Evolutionary conservation across 1,140 invertebrate genomes (phyloP).

Genomic region (Neuroterus valhalla): DNA sequence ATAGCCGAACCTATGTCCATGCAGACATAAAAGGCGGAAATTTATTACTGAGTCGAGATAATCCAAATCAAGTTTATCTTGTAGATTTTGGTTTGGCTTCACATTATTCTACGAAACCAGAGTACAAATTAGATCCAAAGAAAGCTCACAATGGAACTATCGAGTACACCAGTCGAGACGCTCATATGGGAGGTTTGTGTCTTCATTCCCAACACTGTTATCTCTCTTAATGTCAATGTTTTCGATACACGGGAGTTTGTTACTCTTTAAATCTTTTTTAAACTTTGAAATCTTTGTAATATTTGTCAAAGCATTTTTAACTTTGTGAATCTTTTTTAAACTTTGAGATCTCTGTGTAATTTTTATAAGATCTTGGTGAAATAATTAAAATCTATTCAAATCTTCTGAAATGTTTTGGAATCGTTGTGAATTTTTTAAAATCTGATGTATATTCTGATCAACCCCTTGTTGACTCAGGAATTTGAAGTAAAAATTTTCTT

Average conservation of each 20-base stretch:
- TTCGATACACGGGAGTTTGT: no score
- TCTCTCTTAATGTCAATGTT: no score
- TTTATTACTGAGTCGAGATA: slow-evolving; percentile 85
- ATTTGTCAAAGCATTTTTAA: slow-evolving; percentile 4
- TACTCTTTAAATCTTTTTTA: no score
- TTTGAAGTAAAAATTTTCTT: slow-evolving; percentile 33
- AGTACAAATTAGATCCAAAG: slow-evolving; percentile 90
- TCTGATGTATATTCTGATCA: not conserved
- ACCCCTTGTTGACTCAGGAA: not conserved
- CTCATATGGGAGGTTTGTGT: slow-evolving; percentile 83
- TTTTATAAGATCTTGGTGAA: slow-evolving; percentile 11
- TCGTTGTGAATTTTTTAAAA: not conserved
- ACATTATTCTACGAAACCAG: slow-evolving; percentile 81
- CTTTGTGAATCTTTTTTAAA: slow-evolving; percentile 42
- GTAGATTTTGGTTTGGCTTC: slow-evolving; percentile 96
- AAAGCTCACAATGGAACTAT: slow-evolving; percentile 97
- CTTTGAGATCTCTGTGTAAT: not conserved
- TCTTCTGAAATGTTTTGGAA: not conserved
- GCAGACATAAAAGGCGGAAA: slow-evolving; percentile 96
- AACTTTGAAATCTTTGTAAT: slow-evolving; percentile 30
- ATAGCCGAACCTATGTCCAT: slow-evolving; percentile 90
- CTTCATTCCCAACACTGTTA: not conserved
- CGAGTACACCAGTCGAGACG: slow-evolving; percentile 95
- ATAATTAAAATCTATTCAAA: not conserved
- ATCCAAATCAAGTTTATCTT: slow-evolving; percentile 87